Evolutionary conservation across 2,113 vertebrate genomes (phyloP), one percentile per base, ranked within the genome.

Genomic region (Apeltes quadracus): DNA sequence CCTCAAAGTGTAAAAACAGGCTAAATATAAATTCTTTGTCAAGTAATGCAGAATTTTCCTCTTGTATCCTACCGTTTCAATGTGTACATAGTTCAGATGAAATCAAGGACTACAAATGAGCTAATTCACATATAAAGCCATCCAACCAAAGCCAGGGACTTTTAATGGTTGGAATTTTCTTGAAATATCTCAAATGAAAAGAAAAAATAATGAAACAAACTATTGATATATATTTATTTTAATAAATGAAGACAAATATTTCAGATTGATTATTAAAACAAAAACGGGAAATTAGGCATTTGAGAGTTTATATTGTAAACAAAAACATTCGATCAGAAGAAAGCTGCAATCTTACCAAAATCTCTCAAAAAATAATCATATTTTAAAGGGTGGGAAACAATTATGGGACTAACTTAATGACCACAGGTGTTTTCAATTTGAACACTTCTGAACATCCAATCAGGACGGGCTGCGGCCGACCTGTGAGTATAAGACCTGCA

Each of bases 341-440:
- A 1, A 20, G 10, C 23, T 41, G 16, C 2, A 54, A 11, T 36
- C 4, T 27, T 5, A 8, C 6, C 3, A 41, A 7, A 34, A 18
- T 11, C 38, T 10, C 14, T 43, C 7, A 16, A 13, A 32, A 46
- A 22, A 44, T n/a, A 5, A 41, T 23, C 22, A 36, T 8, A 50
- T 25, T 18, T 34, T 7, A 38, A 9, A 16, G 44, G 39, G 15
- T 69, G 41, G 3, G 2, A 13, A 9, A 20, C 18, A 22, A 22
- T 41, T 20, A 34, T 15, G 5, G 25, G 27, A 5, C 20, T 16
- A 1, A 18, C 25, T 63, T 53, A 72, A 70, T 3, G 29, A 75
- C 23, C 68, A 43, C 86, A 88, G 66, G 78, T 88, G 84, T 76
- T 78, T 59, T 78, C 57, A 86, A 14, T 88, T 32, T 50, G 34